These are phyloP conservation scores for Acrobasis consociella DNA, from an alignment of 2,888 invertebrate genomes.

Conservation along the genomic window DNA sequence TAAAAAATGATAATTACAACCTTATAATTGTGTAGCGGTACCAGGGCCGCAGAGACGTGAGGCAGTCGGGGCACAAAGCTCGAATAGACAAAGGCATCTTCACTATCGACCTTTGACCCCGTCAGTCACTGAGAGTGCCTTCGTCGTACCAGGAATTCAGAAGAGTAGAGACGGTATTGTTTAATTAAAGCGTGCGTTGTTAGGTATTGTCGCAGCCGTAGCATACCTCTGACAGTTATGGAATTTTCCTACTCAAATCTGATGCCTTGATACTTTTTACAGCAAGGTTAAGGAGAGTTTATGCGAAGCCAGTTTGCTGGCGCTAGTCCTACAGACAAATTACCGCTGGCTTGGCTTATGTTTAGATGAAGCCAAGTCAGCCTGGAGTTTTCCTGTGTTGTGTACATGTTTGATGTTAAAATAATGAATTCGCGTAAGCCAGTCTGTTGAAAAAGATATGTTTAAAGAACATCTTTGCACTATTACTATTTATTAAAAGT, in stretches of 20 bases:
- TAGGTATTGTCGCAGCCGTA: neutral
- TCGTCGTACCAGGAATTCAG: conserved; percentile 45
- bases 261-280: neutral
- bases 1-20: conserved; percentile 52
- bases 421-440: too few relatives aligned
- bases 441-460: too few relatives aligned
- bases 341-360: too few relatives aligned
- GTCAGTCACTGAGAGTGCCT: conserved; percentile 47
- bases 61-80: conserved; percentile 37
- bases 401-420: too few relatives aligned
- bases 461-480: too few relatives aligned
- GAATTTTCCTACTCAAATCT: neutral
- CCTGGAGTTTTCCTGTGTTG: too few relatives aligned
- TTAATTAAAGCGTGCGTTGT: conserved; percentile 8
- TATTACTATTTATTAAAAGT: too few relatives aligned
- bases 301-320: too few relatives aligned
- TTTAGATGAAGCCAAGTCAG: too few relatives aligned
- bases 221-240: neutral
- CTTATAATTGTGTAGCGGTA: conserved; percentile 56
- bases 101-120: conserved; percentile 50
- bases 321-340: too few relatives aligned
- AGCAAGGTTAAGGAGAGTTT: too few relatives aligned
- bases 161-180: conserved; percentile 30
- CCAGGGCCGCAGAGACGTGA: conserved; percentile 48
- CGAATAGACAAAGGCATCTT: conserved; percentile 49